Base-by-base conservation (phyloP, 1,140 invertebrate genomes). In the Cryptotermes secundus region DNA sequence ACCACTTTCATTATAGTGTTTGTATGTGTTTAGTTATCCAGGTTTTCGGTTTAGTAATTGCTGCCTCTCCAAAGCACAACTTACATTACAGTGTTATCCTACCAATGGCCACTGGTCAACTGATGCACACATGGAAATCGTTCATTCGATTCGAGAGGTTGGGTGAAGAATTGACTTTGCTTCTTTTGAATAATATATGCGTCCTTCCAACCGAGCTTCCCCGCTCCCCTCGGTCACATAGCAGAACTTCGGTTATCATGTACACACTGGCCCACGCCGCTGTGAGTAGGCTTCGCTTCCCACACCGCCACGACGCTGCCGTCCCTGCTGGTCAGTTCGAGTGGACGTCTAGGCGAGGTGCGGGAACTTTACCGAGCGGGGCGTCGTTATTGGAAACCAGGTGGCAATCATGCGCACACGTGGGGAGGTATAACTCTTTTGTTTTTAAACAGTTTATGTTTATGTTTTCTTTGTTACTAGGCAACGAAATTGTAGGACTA, bases 391-490 rank as follows among this genome's bases (percentile, higher is more conserved):
- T 14, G 45, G 45, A 49, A 19, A 49, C 26, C 7, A 72, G 26
- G 59, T 72, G 59, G 59, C 14, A 72, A 72, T n/a, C 59, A 72
- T 72, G 59, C 59, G 59, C 59, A 72, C 2, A 4, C 22, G 45
- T 49, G 19, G 45, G 45, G 45, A 19, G 45, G 16, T 22, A 49
- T 2, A 72, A 31, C 0, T 72, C 31, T 26, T 4, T 2, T 10
- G 59, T 72, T 72, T 72, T 72, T 72, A 72, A 72, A 72, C 2
- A 72, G 59, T 26, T 72, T n/a, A 31, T 72, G n/a, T 72, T 72
- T 72, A 31, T 72, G n/a, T 31, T 31, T 4, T 31, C 14, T 72
- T 72, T 6, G 59, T 72, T 72, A 72, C 59, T 16, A 72, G 59
- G 59, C 59, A 72, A 72, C 59, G 59, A 26, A 72, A 72, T 31